Evolutionary conservation across 2,113 vertebrate species (phyloP).

Genomic region (Arvicanthis niloticus): DNA sequence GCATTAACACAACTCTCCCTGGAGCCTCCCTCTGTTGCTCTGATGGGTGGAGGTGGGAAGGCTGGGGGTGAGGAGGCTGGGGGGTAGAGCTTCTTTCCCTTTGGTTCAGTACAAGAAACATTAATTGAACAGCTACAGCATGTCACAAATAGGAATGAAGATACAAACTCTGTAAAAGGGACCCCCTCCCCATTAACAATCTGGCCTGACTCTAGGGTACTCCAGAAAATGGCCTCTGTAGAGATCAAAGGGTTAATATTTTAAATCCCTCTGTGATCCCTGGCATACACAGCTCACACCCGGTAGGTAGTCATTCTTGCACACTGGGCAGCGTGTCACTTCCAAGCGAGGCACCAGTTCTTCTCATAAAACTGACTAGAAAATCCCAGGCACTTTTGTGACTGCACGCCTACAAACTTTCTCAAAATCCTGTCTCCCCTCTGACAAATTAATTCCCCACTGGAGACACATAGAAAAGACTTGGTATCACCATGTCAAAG

Average conservation of each 20-base stretch:
- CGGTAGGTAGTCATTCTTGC: not conserved
- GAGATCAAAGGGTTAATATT: not conserved
- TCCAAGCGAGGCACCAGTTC: not conserved
- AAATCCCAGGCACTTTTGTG: not conserved
- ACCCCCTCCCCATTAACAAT: not conserved
- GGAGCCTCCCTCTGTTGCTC: not conserved
- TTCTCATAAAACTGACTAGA: slow-evolving; percentile 2
- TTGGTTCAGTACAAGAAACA: not conserved
- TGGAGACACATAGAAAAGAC: slow-evolving; percentile 50
- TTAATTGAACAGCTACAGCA: slow-evolving; percentile 6
- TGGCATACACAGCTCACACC: not conserved
- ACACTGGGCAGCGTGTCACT: not conserved
- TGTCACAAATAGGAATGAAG: not conserved
- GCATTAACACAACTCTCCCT: not conserved
- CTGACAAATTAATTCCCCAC: not conserved
- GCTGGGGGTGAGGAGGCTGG: not conserved
- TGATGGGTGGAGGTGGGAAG: not conserved
- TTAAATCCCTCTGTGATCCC: not conserved
- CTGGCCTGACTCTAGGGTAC: not conserved
- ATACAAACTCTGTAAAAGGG: not conserved
- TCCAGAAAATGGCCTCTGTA: not conserved
- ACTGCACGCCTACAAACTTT: not conserved
- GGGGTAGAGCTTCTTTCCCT: not conserved
- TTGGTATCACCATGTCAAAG: slow-evolving; percentile 14
- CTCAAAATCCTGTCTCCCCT: not conserved